These are phyloP conservation scores for Disparrhopalites patrizii DNA, from an alignment of 2,888 invertebrate species.

Conservation along the genomic window DNA sequence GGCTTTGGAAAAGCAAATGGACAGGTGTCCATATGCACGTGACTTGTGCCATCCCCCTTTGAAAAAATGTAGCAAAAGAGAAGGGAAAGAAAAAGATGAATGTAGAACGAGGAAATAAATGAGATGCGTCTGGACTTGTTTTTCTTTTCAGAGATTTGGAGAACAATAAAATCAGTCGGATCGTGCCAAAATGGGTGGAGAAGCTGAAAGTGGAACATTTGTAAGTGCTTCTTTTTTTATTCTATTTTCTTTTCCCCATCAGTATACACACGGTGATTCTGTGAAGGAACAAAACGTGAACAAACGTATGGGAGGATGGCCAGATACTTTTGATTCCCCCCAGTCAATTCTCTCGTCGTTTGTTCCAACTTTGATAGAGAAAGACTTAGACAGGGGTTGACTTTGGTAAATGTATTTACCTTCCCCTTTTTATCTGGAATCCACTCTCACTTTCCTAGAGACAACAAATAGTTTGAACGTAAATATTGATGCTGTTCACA, in stretches of 20 bases:
- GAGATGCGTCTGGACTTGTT: background rate
- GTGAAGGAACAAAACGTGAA: too few species aligned
- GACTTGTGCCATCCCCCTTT: too few species aligned
- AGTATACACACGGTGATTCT: too few species aligned
- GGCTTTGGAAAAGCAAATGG: too few species aligned
- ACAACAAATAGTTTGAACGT: background rate
- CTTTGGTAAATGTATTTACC: background rate
- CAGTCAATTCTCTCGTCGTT: too few species aligned
- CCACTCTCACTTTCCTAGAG: background rate
- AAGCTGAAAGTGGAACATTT: conserved; percentile 53
- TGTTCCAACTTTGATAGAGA: too few species aligned
- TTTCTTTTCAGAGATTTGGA: conserved; percentile 43
- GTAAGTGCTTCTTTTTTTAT: conserved; percentile 37
- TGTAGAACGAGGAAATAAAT: background rate
- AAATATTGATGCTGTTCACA: background rate
- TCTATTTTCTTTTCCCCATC: too few species aligned
- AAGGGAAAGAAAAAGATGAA: background rate
- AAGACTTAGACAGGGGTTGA: background rate
- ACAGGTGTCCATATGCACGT: too few species aligned
- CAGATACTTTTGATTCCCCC: too few species aligned
- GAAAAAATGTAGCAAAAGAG: too few species aligned
- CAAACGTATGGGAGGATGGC: too few species aligned
- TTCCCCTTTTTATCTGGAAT: background rate
- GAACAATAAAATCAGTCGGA: conserved; percentile 47
- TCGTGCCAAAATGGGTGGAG: conserved; percentile 63